Evolutionary conservation across 92 coral and sea anemone species (phyloP).

Genomic region (Porites evermanni): DNA sequence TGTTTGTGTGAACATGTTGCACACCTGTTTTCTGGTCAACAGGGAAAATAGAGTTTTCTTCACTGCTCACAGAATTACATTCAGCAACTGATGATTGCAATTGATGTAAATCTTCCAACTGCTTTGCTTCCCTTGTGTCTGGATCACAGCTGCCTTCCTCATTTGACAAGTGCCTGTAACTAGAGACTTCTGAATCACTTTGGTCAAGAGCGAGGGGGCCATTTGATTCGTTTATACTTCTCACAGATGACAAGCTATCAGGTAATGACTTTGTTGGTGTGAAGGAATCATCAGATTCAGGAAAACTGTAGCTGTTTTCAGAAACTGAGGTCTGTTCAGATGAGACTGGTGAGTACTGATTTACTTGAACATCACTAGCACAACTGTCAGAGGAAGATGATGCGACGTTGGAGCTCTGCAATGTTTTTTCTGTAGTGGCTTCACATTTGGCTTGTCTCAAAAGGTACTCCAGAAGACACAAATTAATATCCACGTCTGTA

Average conservation of each 20-base stretch:
- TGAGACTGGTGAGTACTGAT: background rate
- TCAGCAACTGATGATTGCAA: background rate
- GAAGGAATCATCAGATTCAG: background rate
- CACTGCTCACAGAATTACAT: too few relatives aligned
- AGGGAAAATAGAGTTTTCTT: too few relatives aligned
- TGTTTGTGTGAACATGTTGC: too few relatives aligned
- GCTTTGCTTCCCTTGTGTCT: background rate
- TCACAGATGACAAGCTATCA: background rate
- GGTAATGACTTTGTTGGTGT: background rate
- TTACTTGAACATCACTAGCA: background rate
- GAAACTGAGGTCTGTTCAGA: conserved; percentile 13
- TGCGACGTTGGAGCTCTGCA: background rate
- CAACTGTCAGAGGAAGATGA: background rate
- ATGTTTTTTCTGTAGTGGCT: background rate
- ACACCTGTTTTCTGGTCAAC: too few relatives aligned
- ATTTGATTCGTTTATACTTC: background rate
- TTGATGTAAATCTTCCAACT: background rate
- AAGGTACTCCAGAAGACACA: conserved; percentile 9
- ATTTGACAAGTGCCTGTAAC: background rate
- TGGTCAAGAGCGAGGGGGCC: too few relatives aligned
- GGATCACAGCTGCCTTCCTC: background rate
- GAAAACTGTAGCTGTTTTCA: background rate
- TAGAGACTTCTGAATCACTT: too few relatives aligned
- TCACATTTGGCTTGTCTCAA: background rate
- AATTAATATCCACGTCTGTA: too few relatives aligned